Conservation (phyloP, 2,797 vertebrate genomes). For the Coracias cyanogaster region DNA sequence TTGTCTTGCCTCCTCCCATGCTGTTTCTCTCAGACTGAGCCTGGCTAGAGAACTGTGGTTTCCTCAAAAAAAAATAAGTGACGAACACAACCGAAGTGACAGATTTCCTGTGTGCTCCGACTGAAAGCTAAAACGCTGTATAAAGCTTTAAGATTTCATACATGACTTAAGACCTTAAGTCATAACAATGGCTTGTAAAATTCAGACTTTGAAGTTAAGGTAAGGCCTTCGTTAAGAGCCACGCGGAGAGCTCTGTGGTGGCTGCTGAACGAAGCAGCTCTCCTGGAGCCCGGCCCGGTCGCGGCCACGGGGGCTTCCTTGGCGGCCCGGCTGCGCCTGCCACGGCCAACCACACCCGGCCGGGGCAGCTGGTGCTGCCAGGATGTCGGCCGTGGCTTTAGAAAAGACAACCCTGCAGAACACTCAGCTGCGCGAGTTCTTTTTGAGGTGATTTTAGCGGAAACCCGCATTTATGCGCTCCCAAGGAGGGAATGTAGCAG, state of each 20-base stretch:
- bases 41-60: background rate
- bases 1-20: background rate
- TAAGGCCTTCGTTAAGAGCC: too few relatives aligned
- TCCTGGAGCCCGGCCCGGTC: too few relatives aligned
- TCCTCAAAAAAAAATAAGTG: constrained; percentile 1
- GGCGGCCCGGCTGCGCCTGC: background rate
- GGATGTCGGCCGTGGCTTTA: rapidly evolving
- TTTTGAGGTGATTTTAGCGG: background rate
- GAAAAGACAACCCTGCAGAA: background rate
- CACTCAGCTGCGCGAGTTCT: too few relatives aligned
- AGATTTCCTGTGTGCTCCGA: background rate
- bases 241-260: background rate
- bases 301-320: too few relatives aligned
- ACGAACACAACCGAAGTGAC: background rate
- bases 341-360: too few relatives aligned
- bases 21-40: background rate
- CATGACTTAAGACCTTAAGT: background rate
- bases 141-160: background rate
- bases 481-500: rapidly evolving
- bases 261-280: rapidly evolving
- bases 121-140: background rate
- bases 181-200: background rate
- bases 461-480: background rate
- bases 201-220: background rate
- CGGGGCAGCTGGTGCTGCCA: background rate